Evolutionary conservation across 1,140 invertebrate species (phyloP).

Genomic region (Lethrus apterus): DNA sequence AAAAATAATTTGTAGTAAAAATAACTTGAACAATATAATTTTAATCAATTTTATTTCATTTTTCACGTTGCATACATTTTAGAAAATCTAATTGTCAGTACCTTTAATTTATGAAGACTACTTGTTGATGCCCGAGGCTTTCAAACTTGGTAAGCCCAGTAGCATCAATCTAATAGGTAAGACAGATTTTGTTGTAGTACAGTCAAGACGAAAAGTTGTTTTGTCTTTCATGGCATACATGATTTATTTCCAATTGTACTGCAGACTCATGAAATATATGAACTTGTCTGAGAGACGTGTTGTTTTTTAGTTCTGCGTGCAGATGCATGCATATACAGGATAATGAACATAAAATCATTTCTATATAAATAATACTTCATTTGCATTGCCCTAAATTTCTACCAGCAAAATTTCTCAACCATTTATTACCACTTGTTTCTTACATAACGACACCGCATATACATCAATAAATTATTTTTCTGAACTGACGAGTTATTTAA

Average conservation of each 20-base stretch:
- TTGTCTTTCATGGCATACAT: conserved; percentile 13
- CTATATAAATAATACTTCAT: too few species aligned
- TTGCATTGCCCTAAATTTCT: too few species aligned
- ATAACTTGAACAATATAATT: too few species aligned
- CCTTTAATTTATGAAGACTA: background rate
- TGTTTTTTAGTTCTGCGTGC: background rate
- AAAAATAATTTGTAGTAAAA: too few species aligned
- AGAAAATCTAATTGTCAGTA: too few species aligned
- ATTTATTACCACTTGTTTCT: too few species aligned
- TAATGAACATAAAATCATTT: conserved; percentile 5
- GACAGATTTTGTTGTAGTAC: conserved; percentile 19
- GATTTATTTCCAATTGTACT: conserved; percentile 18
- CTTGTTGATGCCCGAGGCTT: conserved; percentile 2
- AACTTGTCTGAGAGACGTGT: conserved; percentile 7
- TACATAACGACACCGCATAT: too few species aligned
- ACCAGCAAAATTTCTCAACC: too few species aligned
- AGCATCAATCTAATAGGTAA: conserved; percentile 20
- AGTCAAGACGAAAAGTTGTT: conserved; percentile 17
- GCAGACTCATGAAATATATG: conserved; percentile 14
- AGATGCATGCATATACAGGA: conserved; percentile 7
- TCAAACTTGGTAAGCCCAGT: conserved; percentile 13
- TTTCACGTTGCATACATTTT: too few species aligned
- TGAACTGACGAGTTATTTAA: too few species aligned
- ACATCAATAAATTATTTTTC: too few species aligned
- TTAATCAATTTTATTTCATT: too few species aligned